These are phyloP conservation scores for Cottoperca gobio DNA, from an alignment of 2,797 vertebrate species.

Conservation along the genomic window DNA sequence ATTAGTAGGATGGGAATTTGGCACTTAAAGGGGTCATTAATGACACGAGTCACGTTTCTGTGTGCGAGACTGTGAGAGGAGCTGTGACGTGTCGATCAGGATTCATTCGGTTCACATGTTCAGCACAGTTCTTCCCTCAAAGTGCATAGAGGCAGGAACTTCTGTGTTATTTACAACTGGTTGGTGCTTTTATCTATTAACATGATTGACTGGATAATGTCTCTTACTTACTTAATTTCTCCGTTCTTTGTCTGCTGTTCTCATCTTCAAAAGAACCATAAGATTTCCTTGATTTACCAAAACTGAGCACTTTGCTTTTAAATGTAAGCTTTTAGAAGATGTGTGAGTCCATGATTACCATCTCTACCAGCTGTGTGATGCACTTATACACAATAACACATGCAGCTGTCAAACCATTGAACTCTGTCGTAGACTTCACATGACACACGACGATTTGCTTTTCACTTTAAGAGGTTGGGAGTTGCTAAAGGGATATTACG, in stretches of 20 bases:
- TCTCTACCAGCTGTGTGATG: constrained; percentile 6
- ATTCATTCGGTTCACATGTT: not conserved
- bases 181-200: not conserved
- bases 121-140: not conserved
- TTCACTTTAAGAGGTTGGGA: too few relatives aligned
- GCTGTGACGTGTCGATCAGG: not conserved
- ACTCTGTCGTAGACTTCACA: not conserved
- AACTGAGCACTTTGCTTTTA: not conserved
- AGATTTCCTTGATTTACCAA: not conserved
- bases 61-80: too few relatives aligned
- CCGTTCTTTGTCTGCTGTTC: not conserved
- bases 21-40: constrained; percentile 12
- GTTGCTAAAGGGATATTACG: not conserved
- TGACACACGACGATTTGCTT: constrained; percentile 9
- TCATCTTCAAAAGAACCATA: not conserved
- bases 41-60: constrained; percentile 3
- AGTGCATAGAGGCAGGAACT: too few relatives aligned
- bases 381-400: not conserved
- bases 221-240: not conserved
- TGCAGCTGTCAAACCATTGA: not conserved
- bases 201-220: not conserved
- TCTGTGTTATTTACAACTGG: too few relatives aligned
- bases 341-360: not conserved
- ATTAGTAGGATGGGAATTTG: constrained; percentile 26
- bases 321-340: not conserved